A percentile compares a stretch with the other conserved stretches of the same genome.
Conservation (phyloP, 1,140 invertebrate genomes). For the Meloidogyne floridensis region DNA sequence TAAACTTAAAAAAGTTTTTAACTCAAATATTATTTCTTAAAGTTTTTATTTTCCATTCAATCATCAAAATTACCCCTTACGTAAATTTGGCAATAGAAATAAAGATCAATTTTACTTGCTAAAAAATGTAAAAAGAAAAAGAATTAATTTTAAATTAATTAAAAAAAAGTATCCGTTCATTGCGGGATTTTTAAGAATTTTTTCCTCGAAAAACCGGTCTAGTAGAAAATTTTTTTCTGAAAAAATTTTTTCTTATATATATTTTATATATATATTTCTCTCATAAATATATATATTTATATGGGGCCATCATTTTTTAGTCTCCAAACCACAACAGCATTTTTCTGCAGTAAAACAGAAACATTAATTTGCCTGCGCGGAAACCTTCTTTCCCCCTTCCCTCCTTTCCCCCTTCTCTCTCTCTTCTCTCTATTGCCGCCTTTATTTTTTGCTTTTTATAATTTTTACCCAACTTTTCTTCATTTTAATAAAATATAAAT, state of each 20-base stretch:
- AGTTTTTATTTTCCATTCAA: background rate
- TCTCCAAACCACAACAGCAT: background rate
- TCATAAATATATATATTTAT: background rate
- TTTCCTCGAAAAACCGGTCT: constrained; percentile 4
- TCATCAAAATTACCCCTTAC: background rate
- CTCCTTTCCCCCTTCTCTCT: too few species aligned
- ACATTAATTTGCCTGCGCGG: constrained; percentile 5
- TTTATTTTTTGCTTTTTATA: constrained; percentile 1
- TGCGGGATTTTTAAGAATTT: background rate
- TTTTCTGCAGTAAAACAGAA: constrained; percentile 2
- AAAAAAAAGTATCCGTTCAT: background rate
- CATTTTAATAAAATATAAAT: background rate
- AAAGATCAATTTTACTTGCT: background rate
- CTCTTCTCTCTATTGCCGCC: background rate
- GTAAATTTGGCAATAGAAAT: background rate
- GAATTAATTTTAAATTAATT: too few species aligned
- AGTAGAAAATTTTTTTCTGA: too few species aligned
- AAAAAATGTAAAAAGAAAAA: background rate
- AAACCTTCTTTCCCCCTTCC: background rate
- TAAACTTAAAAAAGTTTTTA: too few species aligned
- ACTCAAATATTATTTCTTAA: too few species aligned
- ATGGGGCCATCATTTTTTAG: constrained; percentile 8
- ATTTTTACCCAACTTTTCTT: constrained; percentile 6
- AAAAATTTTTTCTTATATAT: constrained; percentile 1
- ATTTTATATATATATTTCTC: background rate